Evolutionary conservation across 2,888 invertebrate species (phyloP).

Genomic region (Platerodrilus igneus): DNA sequence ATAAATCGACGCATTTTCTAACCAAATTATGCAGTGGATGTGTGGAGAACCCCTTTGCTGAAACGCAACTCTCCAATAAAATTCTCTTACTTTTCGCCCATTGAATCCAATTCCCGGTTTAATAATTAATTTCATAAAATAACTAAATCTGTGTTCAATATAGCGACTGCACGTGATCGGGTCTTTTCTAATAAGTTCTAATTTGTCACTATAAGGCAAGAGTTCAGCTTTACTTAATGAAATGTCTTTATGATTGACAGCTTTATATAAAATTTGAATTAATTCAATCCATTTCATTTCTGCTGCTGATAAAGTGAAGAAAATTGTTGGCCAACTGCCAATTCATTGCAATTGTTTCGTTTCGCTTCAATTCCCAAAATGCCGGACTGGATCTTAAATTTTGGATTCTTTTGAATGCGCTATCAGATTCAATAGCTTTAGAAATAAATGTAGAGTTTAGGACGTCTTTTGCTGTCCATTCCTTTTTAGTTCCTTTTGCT

Average conservation of each 20-base stretch:
- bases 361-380: constrained; percentile 4
- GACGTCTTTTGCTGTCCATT: neutral
- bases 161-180: constrained; percentile 1
- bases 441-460: neutral
- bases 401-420: neutral
- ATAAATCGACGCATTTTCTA: constrained; percentile 3
- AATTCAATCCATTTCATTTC: constrained; percentile 4
- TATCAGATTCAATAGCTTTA: neutral
- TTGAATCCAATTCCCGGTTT: neutral
- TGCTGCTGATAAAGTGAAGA: constrained; percentile 6
- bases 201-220: no score
- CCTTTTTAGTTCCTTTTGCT: neutral
- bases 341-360: neutral
- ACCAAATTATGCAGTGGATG: neutral
- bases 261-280: neutral
- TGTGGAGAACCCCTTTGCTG: constrained; percentile 1
- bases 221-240: neutral
- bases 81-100: neutral
- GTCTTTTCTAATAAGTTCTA: constrained; percentile 1
- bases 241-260: neutral
- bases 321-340: constrained; percentile 2
- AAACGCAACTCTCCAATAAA: constrained; percentile 4
- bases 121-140: neutral
- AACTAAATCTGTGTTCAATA: constrained; percentile 4
- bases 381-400: neutral